Base-by-base conservation (phyloP, 2,888 invertebrate species). In the Thymelicus sylvestris region DNA sequence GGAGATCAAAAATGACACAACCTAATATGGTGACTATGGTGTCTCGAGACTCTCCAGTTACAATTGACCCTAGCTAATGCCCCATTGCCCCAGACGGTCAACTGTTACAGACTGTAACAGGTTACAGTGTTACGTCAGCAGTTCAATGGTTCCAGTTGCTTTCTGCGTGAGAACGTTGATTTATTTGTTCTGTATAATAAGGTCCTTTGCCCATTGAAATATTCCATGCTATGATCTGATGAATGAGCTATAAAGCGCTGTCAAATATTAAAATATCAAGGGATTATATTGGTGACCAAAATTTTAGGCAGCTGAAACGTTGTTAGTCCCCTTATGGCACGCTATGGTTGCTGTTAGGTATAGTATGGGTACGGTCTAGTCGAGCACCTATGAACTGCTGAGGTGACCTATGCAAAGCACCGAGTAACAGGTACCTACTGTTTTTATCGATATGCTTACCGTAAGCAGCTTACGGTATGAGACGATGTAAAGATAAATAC, bases 51-150 rank as follows among this genome's bases (percentile, higher is more conserved):
- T 62, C 61, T 62, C 31, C 48, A 38, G 57, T 64, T 74, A 77
- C 79, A 85, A 83, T 85, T 86, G 84, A 85, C 82, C 83, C 77
- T 74, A 74, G 74, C 77, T 79, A 81, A 80, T 57, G 57, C 13
- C 57, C 12, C 57, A 7, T 79, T 76, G 76, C 67, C 73, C 72
- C 68, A 65, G 67, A 70, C 74, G 79, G 79, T 78, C 83, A 87
- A 81, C 79, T 81, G 89, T 84, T 88, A 90, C 80, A 85, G 84
- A 81, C 79, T 81, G 89, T 84, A 89, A 90, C 80, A 85, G 84
- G 86, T 88, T 86, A 83, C 78, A 78, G 79, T 80, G 81, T 91
- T 91, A 88, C 92, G 84, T 92, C 91, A 92, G 87, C 79, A 86
- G 89, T 86, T 90, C 87, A 86, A 83, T 83, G 86, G 84, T 86